Percentiles rank a stretch among this genome's conserved stretches.
Conservation (phyloP, 2,888 invertebrate species). For the Drosophila barbarae region DNA sequence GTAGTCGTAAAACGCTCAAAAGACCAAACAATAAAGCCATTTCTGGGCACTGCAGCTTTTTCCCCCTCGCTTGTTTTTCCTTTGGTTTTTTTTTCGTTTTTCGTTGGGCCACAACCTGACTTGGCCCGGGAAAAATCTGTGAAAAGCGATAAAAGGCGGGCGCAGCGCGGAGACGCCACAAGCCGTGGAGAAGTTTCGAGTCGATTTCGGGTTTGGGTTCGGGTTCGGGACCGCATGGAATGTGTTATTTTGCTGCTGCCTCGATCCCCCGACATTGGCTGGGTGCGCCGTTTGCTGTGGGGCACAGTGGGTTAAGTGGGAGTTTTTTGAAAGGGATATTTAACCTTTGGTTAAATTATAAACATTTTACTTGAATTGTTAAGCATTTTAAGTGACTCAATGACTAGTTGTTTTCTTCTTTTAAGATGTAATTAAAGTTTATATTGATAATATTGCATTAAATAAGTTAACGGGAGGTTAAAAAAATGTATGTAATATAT, state of each 20-base stretch:
- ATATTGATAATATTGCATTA: not conserved
- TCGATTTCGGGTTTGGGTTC: slow-evolving; percentile 43
- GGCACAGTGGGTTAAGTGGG: slow-evolving; percentile 44
- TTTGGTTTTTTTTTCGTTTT: not conserved
- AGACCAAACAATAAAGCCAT: slow-evolving; percentile 43
- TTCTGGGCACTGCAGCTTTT: slow-evolving; percentile 14
- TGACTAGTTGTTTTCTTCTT: accelerated
- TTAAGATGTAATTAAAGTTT: accelerated
- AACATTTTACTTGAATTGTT: not conserved
- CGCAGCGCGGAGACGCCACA: slow-evolving; percentile 11
- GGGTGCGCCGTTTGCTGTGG: slow-evolving; percentile 40
- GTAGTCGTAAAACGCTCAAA: slow-evolving; percentile 62
- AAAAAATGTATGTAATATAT: not conserved
- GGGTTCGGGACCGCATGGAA: slow-evolving; percentile 26
- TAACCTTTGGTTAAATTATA: not conserved
- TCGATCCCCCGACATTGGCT: slow-evolving; percentile 31
- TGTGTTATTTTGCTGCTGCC: slow-evolving; percentile 31
- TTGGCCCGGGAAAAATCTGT: slow-evolving; percentile 64
- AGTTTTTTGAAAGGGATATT: not conserved
- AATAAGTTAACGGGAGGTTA: not conserved
- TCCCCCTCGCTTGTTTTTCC: not conserved
- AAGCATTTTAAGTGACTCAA: too few species aligned
- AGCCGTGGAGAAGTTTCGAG: slow-evolving; percentile 54
- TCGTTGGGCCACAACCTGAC: slow-evolving; percentile 46
- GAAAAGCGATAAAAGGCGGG: slow-evolving; percentile 68